Conservation (phyloP, 1,140 invertebrate species). For the Drosophila neocordata region DNA sequence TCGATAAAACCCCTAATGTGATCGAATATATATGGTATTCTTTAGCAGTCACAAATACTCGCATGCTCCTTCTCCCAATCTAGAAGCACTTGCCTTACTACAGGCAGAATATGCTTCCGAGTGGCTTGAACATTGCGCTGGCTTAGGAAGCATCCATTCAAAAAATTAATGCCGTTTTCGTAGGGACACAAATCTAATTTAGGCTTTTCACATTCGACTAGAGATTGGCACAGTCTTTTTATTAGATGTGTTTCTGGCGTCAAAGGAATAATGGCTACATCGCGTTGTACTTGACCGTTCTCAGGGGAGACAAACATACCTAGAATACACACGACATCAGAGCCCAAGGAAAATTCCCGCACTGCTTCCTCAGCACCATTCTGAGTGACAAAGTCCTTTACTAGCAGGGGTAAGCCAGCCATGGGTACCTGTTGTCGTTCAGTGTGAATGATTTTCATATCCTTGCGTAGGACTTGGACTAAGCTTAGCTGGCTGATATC, state of each 20-base stretch:
- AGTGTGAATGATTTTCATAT: conserved; percentile 85
- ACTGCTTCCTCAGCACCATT: conserved; percentile 82
- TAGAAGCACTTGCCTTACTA: conserved; percentile 83
- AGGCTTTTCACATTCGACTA: conserved; percentile 40
- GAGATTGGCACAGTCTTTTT: conserved; percentile 48
- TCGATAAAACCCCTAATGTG: too few relatives aligned
- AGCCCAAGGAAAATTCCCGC: conserved; percentile 83
- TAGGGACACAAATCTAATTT: conserved; percentile 42
- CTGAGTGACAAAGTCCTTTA: conserved; percentile 84
- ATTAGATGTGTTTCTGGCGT: conserved; percentile 51
- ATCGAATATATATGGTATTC: too few relatives aligned
- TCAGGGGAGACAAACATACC: conserved; percentile 83
- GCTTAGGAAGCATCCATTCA: conserved; percentile 82
- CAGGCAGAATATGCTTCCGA: conserved; percentile 86
- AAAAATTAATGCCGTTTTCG: conserved; percentile 48
- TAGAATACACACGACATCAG: conserved; percentile 83
- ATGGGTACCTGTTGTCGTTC: conserved; percentile 78
- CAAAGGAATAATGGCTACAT: conserved; percentile 83
- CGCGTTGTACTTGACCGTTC: conserved; percentile 82
- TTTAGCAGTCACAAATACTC: conserved; percentile 42
- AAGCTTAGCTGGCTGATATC: conserved; percentile 84
- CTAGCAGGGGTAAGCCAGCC: conserved; percentile 85
- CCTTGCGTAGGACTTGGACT: conserved; percentile 86
- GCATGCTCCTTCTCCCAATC: conserved; percentile 48
- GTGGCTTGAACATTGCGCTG: conserved; percentile 85